Percentiles rank a stretch among this genome's conserved stretches.
Conservation (phyloP, 1,140 invertebrate genomes). For the Drosophila burlai region DNA sequence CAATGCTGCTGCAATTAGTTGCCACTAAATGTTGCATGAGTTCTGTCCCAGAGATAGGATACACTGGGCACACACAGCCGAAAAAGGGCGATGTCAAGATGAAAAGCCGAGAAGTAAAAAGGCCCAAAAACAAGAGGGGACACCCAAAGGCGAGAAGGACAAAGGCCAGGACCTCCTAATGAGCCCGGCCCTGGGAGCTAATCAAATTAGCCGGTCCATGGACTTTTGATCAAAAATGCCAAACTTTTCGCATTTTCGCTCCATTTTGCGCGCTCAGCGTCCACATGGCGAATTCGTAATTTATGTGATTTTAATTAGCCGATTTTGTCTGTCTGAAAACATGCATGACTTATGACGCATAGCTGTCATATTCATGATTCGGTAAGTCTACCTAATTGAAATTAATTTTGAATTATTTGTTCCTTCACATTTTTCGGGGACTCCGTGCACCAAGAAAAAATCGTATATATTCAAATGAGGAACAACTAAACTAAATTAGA, state of each 20-base stretch:
- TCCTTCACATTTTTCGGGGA: constrained; percentile 7
- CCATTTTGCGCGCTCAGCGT: constrained; percentile 46
- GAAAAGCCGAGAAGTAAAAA: constrained; percentile 29
- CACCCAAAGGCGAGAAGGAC: not conserved
- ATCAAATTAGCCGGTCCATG: constrained; percentile 73
- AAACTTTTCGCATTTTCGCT: constrained; percentile 61
- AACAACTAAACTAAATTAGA: too few species aligned
- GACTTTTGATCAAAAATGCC: constrained; percentile 75
- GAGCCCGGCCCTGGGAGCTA: constrained; percentile 56
- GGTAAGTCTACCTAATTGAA: constrained; percentile 69
- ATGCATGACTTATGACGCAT: constrained; percentile 72
- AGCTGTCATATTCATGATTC: constrained; percentile 78
- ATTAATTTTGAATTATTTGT: constrained; percentile 78
- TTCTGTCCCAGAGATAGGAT: constrained; percentile 60
- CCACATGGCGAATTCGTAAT: constrained; percentile 76
- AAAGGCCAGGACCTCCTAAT: constrained; percentile 64
- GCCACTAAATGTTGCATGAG: constrained; percentile 82
- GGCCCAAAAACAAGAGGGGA: not conserved
- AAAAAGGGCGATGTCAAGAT: constrained; percentile 14
- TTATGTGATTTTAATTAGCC: constrained; percentile 81
- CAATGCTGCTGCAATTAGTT: constrained; percentile 83
- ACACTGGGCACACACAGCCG: constrained; percentile 10
- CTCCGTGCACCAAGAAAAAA: not conserved
- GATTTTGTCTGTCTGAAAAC: constrained; percentile 20
- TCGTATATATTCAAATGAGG: not conserved